Evolutionary conservation across 1,140 invertebrate genomes (phyloP).

Genomic region (Penaeus chinensis): DNA sequence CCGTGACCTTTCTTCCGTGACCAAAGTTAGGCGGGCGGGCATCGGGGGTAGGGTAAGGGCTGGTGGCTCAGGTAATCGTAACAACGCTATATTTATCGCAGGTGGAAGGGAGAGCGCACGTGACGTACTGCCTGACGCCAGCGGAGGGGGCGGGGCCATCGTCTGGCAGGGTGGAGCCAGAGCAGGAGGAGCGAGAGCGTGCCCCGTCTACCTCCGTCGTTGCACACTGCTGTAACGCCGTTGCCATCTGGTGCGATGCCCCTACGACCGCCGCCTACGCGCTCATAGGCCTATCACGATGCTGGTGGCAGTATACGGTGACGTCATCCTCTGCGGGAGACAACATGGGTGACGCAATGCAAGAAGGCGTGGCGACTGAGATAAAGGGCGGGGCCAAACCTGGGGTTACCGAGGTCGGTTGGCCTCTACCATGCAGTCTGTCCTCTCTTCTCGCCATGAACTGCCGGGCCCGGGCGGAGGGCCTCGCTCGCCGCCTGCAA

Average conservation of each 20-base stretch:
- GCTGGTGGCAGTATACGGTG: conserved; percentile 46
- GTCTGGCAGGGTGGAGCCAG: neutral
- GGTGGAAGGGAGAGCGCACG: conserved; percentile 1
- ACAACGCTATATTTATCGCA: neutral
- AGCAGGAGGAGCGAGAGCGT: neutral
- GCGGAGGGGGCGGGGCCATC: conserved; percentile 1
- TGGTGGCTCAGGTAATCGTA: neutral
- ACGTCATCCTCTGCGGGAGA: conserved; percentile 31
- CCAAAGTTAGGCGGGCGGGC: no score
- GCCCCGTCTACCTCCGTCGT: neutral
- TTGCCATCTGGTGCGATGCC: conserved; percentile 24
- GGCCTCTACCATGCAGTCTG: conserved; percentile 69
- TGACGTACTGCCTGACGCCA: conserved; percentile 14
- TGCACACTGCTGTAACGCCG: neutral
- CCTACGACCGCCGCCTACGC: conserved; percentile 37
- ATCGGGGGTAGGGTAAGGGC: no score
- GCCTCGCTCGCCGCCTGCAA: conserved; percentile 81
- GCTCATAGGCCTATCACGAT: conserved; percentile 48
- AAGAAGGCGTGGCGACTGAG: conserved; percentile 50
- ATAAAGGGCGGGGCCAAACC: conserved; percentile 41
- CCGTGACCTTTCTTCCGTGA: no score
- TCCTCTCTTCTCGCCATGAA: conserved; percentile 75
- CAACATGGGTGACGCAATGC: conserved; percentile 36
- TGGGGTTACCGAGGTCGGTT: conserved; percentile 49
- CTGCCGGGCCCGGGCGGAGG: conserved; percentile 81